These are phyloP conservation scores for Momotus momota DNA, from an alignment of 2,797 vertebrate genomes.

Conservation along the genomic window DNA sequence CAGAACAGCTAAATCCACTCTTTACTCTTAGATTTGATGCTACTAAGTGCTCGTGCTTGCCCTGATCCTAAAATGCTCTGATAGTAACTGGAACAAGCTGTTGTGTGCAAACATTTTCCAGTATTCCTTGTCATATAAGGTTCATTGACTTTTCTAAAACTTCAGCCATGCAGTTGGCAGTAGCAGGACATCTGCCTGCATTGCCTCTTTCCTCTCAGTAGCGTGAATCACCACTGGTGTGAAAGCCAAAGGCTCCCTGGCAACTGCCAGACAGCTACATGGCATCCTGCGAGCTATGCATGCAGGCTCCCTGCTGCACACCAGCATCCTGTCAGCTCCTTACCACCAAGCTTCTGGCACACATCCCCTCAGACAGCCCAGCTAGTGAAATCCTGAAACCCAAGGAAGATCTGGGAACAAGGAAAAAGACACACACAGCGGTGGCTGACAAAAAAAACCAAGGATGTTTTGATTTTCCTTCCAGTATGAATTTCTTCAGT, in stretches of 20 bases:
- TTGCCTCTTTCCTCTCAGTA: not conserved
- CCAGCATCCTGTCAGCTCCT: not conserved
- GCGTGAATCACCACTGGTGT: not conserved
- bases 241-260: not conserved
- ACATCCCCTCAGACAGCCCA: not conserved
- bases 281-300: accelerated
- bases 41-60: not conserved
- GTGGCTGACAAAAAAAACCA: not conserved
- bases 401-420: not conserved
- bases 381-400: not conserved
- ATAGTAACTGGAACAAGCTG: not conserved
- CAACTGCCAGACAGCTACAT: accelerated
- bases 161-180: not conserved
- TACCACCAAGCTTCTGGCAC: not conserved
- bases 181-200: not conserved
- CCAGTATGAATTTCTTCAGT: not conserved
- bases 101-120: not conserved
- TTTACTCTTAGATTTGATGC: not conserved
- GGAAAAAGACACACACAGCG: not conserved
- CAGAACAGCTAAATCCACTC: not conserved
- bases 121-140: not conserved
- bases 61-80: accelerated
- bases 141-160: not conserved
- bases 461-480: not conserved
- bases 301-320: not conserved